A percentile compares a stretch with the other conserved stretches of the same genome.
These are phyloP conservation scores for Nibea albiflora DNA, from an alignment of 2,113 vertebrate species.

Conservation along the genomic window DNA sequence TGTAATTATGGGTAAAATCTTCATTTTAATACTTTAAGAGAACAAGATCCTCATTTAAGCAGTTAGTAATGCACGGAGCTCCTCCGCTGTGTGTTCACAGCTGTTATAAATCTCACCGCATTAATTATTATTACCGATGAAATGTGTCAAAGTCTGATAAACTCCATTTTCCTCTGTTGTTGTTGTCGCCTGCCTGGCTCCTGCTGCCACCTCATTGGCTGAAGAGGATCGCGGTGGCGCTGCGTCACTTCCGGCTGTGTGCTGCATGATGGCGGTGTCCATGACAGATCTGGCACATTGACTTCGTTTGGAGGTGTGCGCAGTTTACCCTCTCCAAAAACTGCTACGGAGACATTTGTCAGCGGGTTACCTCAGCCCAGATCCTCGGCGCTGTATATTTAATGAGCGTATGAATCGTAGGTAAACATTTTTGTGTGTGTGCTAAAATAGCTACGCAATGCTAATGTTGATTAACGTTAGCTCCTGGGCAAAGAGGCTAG, in stretches of 20 bases:
- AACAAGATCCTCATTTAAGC: neutral
- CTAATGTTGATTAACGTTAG: neutral
- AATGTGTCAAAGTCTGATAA: conserved; percentile 32
- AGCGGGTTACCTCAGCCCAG: neutral
- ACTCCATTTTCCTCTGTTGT: conserved; percentile 63
- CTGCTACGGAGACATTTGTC: neutral
- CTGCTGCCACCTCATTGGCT: conserved; percentile 52
- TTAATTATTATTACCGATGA: neutral
- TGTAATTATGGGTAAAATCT: neutral
- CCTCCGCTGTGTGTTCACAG: neutral
- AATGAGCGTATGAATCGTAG: conserved; percentile 12
- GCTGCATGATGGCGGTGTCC: conserved; percentile 73
- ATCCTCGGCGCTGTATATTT: neutral
- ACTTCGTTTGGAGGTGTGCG: conserved; percentile 28
- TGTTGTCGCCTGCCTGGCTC: conserved; percentile 14
- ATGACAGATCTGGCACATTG: conserved; percentile 57
- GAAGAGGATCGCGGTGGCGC: rapidly evolving
- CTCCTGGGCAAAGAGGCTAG: conserved; percentile 23
- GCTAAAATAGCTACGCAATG: neutral
- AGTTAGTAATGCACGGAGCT: rapidly evolving
- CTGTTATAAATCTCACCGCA: neutral
- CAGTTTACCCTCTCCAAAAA: neutral
- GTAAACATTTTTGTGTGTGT: conserved; percentile 13
- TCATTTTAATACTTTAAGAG: neutral
- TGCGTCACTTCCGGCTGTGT: conserved; percentile 67